Percentiles rank a stretch among this genome's conserved stretches.
phyloP scores from a whole-genome alignment of 1,140 invertebrate species.

The Pseudachorutes palmiensis region DNA sequence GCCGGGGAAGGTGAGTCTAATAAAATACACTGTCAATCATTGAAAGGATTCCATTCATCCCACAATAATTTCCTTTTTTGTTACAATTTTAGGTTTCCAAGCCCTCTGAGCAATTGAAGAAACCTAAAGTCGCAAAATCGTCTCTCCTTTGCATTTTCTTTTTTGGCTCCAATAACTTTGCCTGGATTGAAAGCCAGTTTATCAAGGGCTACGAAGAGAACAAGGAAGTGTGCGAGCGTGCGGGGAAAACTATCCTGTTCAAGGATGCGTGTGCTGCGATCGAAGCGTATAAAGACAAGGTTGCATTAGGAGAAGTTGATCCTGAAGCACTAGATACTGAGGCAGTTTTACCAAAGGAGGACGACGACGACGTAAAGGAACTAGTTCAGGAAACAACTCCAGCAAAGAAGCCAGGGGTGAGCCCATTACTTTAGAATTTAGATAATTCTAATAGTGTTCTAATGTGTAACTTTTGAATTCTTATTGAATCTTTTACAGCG shows the following conservation, averaged over 20 bases:
- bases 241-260: slow-evolving; percentile 67
- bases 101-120: not conserved
- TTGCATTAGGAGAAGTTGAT: not conserved
- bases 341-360: not conserved
- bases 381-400: too few relatives aligned
- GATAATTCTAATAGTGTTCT: too few relatives aligned
- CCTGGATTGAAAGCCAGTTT: slow-evolving; percentile 78
- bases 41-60: slow-evolving; percentile 4
- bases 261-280: slow-evolving; percentile 78
- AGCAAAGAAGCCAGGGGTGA: too few relatives aligned
- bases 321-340: not conserved
- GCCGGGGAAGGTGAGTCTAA: slow-evolving; percentile 78
- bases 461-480: not conserved
- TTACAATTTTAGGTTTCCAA: not conserved
- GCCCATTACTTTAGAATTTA: too few relatives aligned
- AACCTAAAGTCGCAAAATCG: slow-evolving; percentile 40
- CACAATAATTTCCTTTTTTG: not conserved
- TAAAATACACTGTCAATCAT: not conserved
- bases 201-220: slow-evolving; percentile 74
- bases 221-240: slow-evolving; percentile 68
- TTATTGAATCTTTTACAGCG: not conserved
- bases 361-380: too few relatives aligned
- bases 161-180: slow-evolving; percentile 87
- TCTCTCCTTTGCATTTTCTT: slow-evolving; percentile 84
- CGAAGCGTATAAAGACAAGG: slow-evolving; percentile 55